These are phyloP conservation scores for Aphodius granarius DNA, from an alignment of 2,888 invertebrate genomes.

Conservation along the genomic window DNA sequence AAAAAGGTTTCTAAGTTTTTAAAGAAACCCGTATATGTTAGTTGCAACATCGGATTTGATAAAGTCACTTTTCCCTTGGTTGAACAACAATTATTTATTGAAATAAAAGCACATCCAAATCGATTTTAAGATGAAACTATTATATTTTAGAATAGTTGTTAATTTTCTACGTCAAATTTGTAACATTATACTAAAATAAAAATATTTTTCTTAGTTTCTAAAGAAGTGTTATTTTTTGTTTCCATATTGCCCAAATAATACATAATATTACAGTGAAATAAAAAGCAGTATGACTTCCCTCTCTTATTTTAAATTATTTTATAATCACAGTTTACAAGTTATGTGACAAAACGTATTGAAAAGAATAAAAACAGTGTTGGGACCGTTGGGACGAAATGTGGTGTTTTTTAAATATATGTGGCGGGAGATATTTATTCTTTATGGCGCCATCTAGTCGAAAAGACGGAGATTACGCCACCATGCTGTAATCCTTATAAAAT, in stretches of 20 bases:
- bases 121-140: conserved; percentile 39
- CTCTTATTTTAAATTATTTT: too few relatives aligned
- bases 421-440: not conserved
- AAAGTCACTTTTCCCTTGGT: conserved; percentile 45
- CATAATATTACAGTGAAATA: too few relatives aligned
- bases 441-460: not conserved
- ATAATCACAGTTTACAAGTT: too few relatives aligned
- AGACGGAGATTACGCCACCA: not conserved
- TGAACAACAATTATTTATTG: conserved; percentile 52
- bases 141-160: not conserved
- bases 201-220: not conserved
- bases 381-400: too few relatives aligned
- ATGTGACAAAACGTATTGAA: too few relatives aligned
- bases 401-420: not conserved
- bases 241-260: too few relatives aligned
- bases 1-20: conserved; percentile 50
- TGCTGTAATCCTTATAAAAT: not conserved
- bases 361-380: too few relatives aligned
- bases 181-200: not conserved
- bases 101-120: conserved; percentile 50
- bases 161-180: not conserved
- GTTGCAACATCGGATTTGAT: conserved; percentile 53
- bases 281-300: too few relatives aligned
- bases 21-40: conserved; percentile 55
- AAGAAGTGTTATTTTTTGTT: not conserved